Percentiles rank a stretch among this genome's conserved stretches.
These are phyloP conservation scores for Melanchra persicariae DNA, from an alignment of 2,888 invertebrate genomes.

Conservation along the genomic window DNA sequence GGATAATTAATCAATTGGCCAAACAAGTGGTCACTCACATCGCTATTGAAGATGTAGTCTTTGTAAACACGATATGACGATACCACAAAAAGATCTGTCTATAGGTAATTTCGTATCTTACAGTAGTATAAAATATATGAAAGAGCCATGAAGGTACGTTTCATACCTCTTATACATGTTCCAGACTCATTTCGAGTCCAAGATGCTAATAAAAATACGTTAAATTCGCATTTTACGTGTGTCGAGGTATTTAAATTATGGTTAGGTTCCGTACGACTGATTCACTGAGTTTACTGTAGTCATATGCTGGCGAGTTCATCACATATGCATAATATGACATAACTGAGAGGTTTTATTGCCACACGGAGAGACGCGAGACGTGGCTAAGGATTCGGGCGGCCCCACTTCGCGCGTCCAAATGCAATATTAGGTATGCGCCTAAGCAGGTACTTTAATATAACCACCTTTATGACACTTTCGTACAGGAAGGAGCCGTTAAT, in stretches of 20 bases:
- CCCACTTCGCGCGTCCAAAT: constrained; percentile 65
- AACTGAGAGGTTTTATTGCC: constrained; percentile 86
- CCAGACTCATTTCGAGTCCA: constrained; percentile 33
- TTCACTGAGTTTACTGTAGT: constrained; percentile 79
- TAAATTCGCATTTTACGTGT: constrained; percentile 64
- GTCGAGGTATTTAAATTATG: constrained; percentile 65
- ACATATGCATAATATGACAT: constrained; percentile 88
- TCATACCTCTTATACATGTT: neutral
- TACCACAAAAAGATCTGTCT: neutral
- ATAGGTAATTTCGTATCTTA: neutral
- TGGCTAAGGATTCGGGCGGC: constrained; percentile 81
- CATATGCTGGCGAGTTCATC: constrained; percentile 80
- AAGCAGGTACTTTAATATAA: constrained; percentile 80
- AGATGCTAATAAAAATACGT: constrained; percentile 60
- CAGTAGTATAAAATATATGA: neutral
- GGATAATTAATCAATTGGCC: constrained; percentile 49
- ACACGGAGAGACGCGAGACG: constrained; percentile 85
- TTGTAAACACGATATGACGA: constrained; percentile 23
- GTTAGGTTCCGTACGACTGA: constrained; percentile 72
- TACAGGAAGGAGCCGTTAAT: constrained; percentile 74
- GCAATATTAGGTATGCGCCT: constrained; percentile 79
- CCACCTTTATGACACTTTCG: constrained; percentile 81
- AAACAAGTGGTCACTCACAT: constrained; percentile 38
- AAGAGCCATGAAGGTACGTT: constrained; percentile 6
- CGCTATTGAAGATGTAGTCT: constrained; percentile 19